These are phyloP conservation scores for Grantiella picta DNA, from an alignment of 2,113 vertebrate species.

Conservation along the genomic window DNA sequence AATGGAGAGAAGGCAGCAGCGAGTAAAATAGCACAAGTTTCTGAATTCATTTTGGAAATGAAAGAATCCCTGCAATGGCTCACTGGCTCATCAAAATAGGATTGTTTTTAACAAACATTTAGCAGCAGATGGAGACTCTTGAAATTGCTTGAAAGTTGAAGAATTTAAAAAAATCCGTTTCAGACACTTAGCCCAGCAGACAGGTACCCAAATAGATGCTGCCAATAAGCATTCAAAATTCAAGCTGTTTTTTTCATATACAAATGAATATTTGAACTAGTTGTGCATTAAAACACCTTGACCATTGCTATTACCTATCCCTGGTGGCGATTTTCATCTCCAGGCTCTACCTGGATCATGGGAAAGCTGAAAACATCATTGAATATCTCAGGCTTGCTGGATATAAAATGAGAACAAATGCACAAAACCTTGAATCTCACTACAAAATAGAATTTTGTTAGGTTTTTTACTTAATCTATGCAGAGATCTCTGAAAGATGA, in stretches of 20 bases:
- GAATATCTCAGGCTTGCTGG: background rate
- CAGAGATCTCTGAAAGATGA: background rate
- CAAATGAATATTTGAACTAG: background rate
- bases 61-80: background rate
- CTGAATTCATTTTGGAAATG: background rate
- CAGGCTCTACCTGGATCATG: background rate
- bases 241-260: background rate
- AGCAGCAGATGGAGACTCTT: background rate
- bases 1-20: background rate
- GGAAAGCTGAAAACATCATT: background rate
- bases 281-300: background rate
- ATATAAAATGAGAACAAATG: background rate
- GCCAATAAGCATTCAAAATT: background rate
- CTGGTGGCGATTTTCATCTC: background rate
- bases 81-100: background rate
- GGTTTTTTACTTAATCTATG: background rate
- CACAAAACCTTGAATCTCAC: background rate
- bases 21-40: background rate
- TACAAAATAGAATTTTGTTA: background rate
- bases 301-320: background rate
- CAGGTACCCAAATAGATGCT: background rate
- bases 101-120: background rate
- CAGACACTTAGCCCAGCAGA: background rate
- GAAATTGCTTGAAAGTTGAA: background rate
- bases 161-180: background rate